Evolutionary conservation across 2,113 vertebrate genomes (phyloP).

Genomic region (Microtus ochrogaster): DNA sequence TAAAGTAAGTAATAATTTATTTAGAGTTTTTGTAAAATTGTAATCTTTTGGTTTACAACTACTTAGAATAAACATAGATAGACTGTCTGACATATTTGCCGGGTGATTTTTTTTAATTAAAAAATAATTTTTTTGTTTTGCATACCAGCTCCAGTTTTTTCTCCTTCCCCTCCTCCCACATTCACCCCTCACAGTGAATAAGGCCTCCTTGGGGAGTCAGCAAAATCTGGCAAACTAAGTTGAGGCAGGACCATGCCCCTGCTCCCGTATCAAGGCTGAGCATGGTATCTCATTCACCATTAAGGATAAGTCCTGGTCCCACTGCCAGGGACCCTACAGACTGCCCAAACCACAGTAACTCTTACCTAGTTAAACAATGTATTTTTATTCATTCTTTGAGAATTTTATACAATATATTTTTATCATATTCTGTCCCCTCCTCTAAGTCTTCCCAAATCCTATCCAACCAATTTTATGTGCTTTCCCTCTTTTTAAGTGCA

Average conservation of each 20-base stretch:
- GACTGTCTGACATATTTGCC: neutral
- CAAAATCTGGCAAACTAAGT: too few relatives aligned
- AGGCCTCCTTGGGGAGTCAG: too few relatives aligned
- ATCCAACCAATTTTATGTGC: neutral
- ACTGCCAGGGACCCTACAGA: too few relatives aligned
- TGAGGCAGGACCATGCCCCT: too few relatives aligned
- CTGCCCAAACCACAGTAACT: too few relatives aligned
- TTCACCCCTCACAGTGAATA: too few relatives aligned
- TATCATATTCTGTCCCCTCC: neutral
- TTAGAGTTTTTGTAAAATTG: neutral
- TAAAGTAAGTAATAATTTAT: conserved; percentile 89
- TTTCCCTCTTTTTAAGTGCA: neutral
- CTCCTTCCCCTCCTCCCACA: too few relatives aligned
- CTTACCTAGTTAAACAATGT: neutral
- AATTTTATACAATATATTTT: neutral
- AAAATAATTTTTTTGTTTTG: too few relatives aligned
- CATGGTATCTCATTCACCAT: too few relatives aligned
- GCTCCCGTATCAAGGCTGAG: too few relatives aligned
- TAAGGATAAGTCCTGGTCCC: too few relatives aligned
- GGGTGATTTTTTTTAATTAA: neutral
- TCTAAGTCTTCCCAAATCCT: neutral
- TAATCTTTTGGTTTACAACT: neutral
- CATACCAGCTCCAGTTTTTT: too few relatives aligned
- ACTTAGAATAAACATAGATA: neutral
- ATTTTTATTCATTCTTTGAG: neutral